Evolutionary conservation across 64 coral and sea anemone genomes (phyloP), one percentile per base, ranked within the genome.

Genomic region (Catalaphyllia jardinei): DNA sequence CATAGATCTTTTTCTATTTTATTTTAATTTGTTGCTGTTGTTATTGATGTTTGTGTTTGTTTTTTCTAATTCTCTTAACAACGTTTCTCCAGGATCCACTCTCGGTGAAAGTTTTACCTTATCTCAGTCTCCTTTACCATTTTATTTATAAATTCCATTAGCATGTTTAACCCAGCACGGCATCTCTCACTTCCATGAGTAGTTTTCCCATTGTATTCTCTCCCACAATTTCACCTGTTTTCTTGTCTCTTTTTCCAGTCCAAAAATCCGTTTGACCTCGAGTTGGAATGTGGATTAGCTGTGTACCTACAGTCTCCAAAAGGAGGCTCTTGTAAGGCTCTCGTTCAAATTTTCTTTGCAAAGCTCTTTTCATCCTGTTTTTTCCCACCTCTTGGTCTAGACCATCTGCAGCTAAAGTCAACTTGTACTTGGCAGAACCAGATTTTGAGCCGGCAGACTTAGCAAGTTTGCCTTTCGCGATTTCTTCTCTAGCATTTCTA

Each of bases 391-490:
- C 72, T 93, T 88, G 92, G 33, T 97, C 95, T 73, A 97, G 85
- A 25, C 91, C 95, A 42, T 91, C 69, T 10, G 50, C 52, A 14
- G 84, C 74, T 24, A 97, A 78, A 19, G 88, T 91, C 83, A 97
- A 74, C 2, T 29, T 50, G 46, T 87, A 79, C 77, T 97, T 94
- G 42, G 51, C 69, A 31, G 91, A 91, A 33, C 95, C 95, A 10
- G 82, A 87, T 72, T 97, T 97, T 14, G 91, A 93, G 18, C 95
- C 95, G 6, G 95, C 91, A 22, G 95, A 94, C 72, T 97, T 97
- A 27, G 92, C 92, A 19, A 97, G 35, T 4, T 59, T 79, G 5
- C 91, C 95, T 83, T 74, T 90, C 12, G 88, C 85, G 19, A 91
- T 79, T 50, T 83, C 35, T 20, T 71, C 87, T 8, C 49, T 87